Evolutionary conservation across 2,888 invertebrate species (phyloP).

Genomic region (Sphaerophoria rueppellii): DNA sequence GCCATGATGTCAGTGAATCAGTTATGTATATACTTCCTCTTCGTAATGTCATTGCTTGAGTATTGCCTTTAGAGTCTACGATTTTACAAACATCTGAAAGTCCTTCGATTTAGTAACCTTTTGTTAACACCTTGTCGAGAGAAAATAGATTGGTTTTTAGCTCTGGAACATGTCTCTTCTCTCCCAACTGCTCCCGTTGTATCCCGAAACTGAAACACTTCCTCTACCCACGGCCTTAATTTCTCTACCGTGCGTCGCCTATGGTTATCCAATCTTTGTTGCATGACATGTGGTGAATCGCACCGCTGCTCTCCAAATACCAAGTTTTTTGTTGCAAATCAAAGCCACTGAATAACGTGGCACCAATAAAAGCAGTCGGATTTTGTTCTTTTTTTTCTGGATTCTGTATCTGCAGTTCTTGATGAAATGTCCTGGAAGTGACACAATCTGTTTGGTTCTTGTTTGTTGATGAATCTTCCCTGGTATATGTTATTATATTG

Average conservation of each 20-base stretch:
- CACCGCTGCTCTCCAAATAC: conserved; percentile 5
- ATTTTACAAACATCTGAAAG: neutral
- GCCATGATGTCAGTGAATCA: neutral
- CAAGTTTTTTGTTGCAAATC: neutral
- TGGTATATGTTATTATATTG: neutral
- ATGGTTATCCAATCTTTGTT: conserved; percentile 11
- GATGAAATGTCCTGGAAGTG: too few relatives aligned
- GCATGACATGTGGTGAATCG: conserved; percentile 11
- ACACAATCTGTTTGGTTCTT: too few relatives aligned
- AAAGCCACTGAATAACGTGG: neutral
- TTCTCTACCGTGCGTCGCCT: conserved; percentile 10
- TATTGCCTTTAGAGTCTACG: neutral
- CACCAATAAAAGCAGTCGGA: neutral
- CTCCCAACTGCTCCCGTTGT: neutral
- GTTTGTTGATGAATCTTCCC: too few relatives aligned
- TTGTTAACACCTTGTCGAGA: neutral
- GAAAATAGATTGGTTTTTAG: neutral
- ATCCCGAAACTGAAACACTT: neutral
- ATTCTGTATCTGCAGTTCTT: neutral
- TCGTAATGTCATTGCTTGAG: neutral
- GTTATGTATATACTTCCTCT: neutral
- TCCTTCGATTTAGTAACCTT: neutral
- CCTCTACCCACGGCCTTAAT: neutral
- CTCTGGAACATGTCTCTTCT: conserved; percentile 10
- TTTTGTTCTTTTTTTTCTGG: conserved; percentile 7